Base-by-base conservation (phyloP, 2,797 vertebrate genomes). In the Micromesistius poutassou region DNA sequence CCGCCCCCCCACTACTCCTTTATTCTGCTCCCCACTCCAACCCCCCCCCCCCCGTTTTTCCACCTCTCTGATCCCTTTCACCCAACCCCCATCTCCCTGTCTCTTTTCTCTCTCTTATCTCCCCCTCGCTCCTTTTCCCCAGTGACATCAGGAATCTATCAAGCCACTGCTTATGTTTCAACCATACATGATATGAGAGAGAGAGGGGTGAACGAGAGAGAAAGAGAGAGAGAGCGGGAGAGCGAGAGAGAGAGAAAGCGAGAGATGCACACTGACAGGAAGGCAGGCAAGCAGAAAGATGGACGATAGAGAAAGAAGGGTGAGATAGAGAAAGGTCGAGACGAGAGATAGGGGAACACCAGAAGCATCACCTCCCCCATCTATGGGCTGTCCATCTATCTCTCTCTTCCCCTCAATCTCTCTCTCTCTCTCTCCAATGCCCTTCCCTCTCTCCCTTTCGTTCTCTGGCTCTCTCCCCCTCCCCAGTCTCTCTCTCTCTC, bases 91-190 rank as follows among this genome's bases (percentile, higher is more conserved):
- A 46, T 55, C 19, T 55, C 46, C 19, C 46, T 22, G 14, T 55
- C 46, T 16, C 46, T 14, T 46, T 16, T 46, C 46, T 55, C 46
- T 55, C 46, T 19, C 46, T 55, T 22, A 19, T 30, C 68, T 73
- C 35, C 46, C 76, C 74, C 10, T 75, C 76, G 42, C 42, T 14
- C 42, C 14, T 12, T 55, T 22, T 83, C 36, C 80, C 81, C 71
- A 42, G 80, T 80, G 81, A 79, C 83, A 81, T 66, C 30, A 70
- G 76, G 28, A 71, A 91, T 90, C 80, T 82, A 86, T 87, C 85
- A 83, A 75, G 66, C 74, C 76, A 77, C 80, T 72, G 77, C 55
- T 77, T 82, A 38, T 7, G 50, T 75, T 62, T 75, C 74, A 80
- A 36, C 74, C 74, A 78, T 46, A 46, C 40, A 42, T n/a, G n/a